phyloP scores from a whole-genome alignment of 23 tunicate genomes.

The Halocynthia aurantium region DNA sequence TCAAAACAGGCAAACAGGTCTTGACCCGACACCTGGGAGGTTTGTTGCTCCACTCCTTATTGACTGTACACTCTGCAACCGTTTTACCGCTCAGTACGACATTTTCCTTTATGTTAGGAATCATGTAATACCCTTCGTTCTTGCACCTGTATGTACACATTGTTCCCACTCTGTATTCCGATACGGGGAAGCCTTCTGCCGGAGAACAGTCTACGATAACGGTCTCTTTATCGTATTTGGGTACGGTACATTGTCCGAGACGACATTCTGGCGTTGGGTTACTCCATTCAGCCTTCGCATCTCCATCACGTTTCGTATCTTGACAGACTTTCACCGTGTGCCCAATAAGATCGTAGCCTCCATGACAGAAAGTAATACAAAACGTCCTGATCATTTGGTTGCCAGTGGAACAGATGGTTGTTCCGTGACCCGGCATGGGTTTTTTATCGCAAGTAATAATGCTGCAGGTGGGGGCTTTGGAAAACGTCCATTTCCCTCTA shows the following conservation, averaged over 20 bases:
- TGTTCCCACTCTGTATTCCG: constrained; percentile 4
- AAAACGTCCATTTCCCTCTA: background rate
- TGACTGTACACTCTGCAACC: background rate
- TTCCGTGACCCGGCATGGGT: background rate
- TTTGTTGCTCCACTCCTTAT: background rate
- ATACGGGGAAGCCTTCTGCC: background rate
- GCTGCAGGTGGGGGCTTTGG: background rate
- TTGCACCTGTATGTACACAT: background rate
- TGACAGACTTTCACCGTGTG: background rate
- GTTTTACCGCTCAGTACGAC: background rate
- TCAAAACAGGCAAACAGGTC: background rate
- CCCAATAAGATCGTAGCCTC: background rate
- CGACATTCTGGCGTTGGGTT: background rate
- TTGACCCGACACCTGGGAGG: background rate
- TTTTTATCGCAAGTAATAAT: background rate
- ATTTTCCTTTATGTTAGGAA: background rate
- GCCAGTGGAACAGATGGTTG: background rate
- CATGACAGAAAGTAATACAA: background rate
- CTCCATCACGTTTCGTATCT: constrained; percentile 3
- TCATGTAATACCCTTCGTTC: constrained; percentile 7
- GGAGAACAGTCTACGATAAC: background rate
- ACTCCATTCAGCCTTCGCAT: background rate
- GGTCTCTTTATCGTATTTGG: background rate
- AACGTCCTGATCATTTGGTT: background rate
- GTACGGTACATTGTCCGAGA: background rate